Percentiles rank a stretch among this genome's conserved stretches.
Evolutionary conservation across 92 coral and sea anemone genomes (phyloP).

Genomic region (Palythoa grandiflora): DNA sequence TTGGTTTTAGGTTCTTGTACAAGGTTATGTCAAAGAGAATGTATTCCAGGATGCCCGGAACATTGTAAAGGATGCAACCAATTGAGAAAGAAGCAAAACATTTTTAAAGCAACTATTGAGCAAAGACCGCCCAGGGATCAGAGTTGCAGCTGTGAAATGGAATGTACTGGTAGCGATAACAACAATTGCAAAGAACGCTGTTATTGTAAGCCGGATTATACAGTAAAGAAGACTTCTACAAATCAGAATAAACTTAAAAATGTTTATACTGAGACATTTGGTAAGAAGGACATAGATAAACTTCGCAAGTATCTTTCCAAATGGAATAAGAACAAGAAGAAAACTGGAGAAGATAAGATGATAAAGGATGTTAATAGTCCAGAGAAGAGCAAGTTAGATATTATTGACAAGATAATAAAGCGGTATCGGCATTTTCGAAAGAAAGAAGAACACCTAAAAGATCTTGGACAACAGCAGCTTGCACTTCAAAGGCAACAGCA

Average conservation of each 20-base stretch:
- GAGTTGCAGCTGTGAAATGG: constrained; percentile 81
- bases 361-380: neutral
- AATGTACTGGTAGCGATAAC: constrained; percentile 60
- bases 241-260: neutral
- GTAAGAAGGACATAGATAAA: constrained; percentile 37
- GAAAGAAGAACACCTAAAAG: constrained; percentile 62
- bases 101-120: neutral
- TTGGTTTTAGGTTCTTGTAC: constrained; percentile 17
- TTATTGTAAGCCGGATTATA: constrained; percentile 61
- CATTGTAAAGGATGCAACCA: constrained; percentile 35
- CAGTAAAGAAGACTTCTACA: constrained; percentile 16
- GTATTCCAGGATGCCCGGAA: constrained; percentile 40
- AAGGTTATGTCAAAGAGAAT: constrained; percentile 4
- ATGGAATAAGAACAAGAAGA: constrained; percentile 56
- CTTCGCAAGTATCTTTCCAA: constrained; percentile 56
- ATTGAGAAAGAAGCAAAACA: constrained; percentile 27
- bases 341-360: neutral
- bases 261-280: neutral
- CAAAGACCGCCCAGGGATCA: constrained; percentile 33
- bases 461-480: constrained; percentile 58
- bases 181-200: constrained; percentile 75
- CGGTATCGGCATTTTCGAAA: constrained; percentile 73
- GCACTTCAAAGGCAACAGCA: constrained; percentile 60
- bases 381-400: constrained; percentile 23
- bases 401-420: constrained; percentile 71